Evolutionary conservation across 2,888 invertebrate species (phyloP), one percentile per base, ranked within the genome.

Genomic region (Drosophila subquinaria): DNA sequence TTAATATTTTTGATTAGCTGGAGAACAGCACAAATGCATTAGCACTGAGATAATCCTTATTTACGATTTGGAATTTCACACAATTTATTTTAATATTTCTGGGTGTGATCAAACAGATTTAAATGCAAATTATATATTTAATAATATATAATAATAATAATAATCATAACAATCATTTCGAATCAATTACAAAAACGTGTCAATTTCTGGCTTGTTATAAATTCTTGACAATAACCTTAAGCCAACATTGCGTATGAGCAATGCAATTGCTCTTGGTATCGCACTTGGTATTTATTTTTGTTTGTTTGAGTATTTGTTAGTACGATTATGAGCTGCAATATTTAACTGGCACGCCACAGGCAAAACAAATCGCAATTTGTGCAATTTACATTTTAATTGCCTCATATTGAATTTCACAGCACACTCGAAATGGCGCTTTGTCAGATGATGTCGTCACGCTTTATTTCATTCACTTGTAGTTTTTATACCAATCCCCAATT

Each of bases 301-400:
- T 35, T 3, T 43, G 27, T 6, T 1, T 13, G 23, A 4, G 23
- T 51, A 23, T 10, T 51, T 47, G 56, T 51, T 56, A 15, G n/a
- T 38, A 45, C 35, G 60, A 76, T 74, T 74, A 77, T 72, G 62
- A 75, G 51, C 36, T 56, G 78, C 62, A 71, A 76, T 62, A 69
- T 82, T 76, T 74, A 78, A 82, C 59, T 73, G 73, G 40, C 81
- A 72, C 56, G 69, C 74, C 79, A 61, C 17, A 35, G 67, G 63
- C 79, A 70, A 82, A 62, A 56, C 60, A 72, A 80, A 80, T 74
- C 70, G 85, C 73, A 75, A 76, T 75, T 76, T 70, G 64, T 79
- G 73, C 73, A 81, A 89, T 87, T 85, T 87, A 84, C 82, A 87
- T 89, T 85, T 89, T 89, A 89, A 85, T 85, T 82, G 86, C 79